phyloP scores from a whole-genome alignment of 2,113 vertebrate genomes.

The Esox niger region DNA sequence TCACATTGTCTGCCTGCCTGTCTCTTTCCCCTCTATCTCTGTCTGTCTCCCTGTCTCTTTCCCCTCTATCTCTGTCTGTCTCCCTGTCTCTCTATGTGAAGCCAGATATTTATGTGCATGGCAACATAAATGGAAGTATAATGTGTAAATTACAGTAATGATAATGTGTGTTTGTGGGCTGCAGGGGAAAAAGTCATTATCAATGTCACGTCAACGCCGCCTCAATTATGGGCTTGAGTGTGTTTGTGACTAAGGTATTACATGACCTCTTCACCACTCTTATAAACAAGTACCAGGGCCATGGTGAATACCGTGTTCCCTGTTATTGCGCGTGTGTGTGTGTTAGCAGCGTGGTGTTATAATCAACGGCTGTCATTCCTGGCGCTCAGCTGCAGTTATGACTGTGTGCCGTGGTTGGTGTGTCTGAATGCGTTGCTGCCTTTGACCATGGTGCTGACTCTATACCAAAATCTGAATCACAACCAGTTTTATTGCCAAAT shows the following conservation, averaged over 20 bases:
- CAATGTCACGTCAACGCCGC: constrained; percentile 37
- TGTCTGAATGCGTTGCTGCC: too few species aligned
- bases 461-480: too few species aligned
- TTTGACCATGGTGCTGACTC: too few species aligned
- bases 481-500: too few species aligned
- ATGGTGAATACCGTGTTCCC: background rate
- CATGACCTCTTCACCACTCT: background rate
- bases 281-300: background rate
- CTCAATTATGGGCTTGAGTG: background rate
- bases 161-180: constrained; percentile 44
- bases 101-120: constrained; percentile 42
- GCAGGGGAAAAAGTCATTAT: constrained; percentile 14
- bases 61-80: background rate
- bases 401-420: too few species aligned
- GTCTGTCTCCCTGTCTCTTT: background rate
- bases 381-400: too few species aligned
- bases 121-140: constrained; percentile 44
- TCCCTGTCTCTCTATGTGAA: background rate
- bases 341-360: too few species aligned
- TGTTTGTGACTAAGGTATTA: background rate
- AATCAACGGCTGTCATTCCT: too few species aligned
- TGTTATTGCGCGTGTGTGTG: background rate
- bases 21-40: constrained; percentile 11
- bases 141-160: constrained; percentile 62
- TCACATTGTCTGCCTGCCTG: constrained; percentile 15